These are phyloP conservation scores for Lasioglossum leucozonium DNA, from an alignment of 2,888 invertebrate species.

Conservation along the genomic window DNA sequence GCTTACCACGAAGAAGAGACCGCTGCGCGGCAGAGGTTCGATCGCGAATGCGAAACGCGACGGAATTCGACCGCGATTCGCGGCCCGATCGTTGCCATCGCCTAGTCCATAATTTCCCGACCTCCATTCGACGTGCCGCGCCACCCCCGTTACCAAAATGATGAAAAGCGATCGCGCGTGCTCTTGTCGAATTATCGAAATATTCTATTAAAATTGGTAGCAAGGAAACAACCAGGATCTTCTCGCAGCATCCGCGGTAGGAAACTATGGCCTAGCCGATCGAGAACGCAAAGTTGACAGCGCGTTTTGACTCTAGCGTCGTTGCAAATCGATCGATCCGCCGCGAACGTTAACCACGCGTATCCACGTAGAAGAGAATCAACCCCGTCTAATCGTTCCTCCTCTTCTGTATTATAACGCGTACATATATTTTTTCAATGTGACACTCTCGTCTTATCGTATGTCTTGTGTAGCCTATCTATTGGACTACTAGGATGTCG, in stretches of 20 bases:
- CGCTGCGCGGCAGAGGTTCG: not conserved
- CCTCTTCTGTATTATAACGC: conserved; percentile 72
- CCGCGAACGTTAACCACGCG: conserved; percentile 66
- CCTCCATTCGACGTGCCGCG: not conserved
- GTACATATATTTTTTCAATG: conserved; percentile 83
- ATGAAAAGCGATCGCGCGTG: not conserved
- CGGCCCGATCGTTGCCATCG: not conserved
- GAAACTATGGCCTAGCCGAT: not conserved
- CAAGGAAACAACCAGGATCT: not conserved
- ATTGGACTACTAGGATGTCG: conserved; percentile 26
- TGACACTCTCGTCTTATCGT: conserved; percentile 72
- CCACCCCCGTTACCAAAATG: not conserved
- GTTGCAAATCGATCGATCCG: conserved; percentile 22
- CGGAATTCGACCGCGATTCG: not conserved
- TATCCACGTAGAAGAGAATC: conserved; percentile 74
- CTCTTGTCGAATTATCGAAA: not conserved
- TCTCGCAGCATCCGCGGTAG: not conserved
- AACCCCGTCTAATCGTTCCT: conserved; percentile 65
- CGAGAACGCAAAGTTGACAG: not conserved
- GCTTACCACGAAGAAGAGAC: not conserved
- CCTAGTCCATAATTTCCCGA: not conserved
- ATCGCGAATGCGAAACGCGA: not conserved
- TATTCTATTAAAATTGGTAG: not conserved
- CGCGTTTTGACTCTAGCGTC: not conserved
- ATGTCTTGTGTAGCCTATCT: conserved; percentile 14